Evolutionary conservation across 1,140 invertebrate species (phyloP), one percentile per base, ranked within the genome.

Genomic region (Vanessa atalanta): DNA sequence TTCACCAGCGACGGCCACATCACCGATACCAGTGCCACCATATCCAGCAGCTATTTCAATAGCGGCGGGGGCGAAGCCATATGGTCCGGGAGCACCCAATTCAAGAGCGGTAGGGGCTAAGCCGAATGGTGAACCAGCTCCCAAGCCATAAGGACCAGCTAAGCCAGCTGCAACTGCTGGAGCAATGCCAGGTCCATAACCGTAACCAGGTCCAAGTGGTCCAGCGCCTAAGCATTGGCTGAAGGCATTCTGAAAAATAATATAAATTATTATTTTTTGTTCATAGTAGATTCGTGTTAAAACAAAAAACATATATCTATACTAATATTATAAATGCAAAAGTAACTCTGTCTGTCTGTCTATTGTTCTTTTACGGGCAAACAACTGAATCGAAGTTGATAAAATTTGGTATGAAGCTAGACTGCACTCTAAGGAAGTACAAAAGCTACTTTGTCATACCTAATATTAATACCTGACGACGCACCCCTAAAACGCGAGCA

Each of bases 21-120:
- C 78, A 11, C 85, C 85, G 16, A 77, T 65, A 47, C 85, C 85
- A 20, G 73, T 70, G 23, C 82, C 85, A 13, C 85, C 83, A 60
- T 87, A 85, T 6, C 73, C 77, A 14, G 84, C 53, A 13, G 48
- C 48, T 16, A 55, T 16, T 20, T 55, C 84, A 20, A 74, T 70
- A 7, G 84, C 83, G 11, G 73, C 53, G 16, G 53, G 53, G 0
- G 5, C 53, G 8, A 55, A 20, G n/a, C 53, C 60, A n/a, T 71
- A 71, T 14, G 57, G 57, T 48, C 47, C 43, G 20, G n/a, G 14
- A 20, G 64, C 64, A 13, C 47, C 64, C 3, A 65, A 9, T 13
- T 61, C 57, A 61, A 61, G 23, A 6, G 57, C 57, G 14, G 23
- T 37, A n/a, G 57, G 57, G 5, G 57, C 57, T 61, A 61, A 37